Percentiles rank a stretch among this genome's conserved stretches.
Evolutionary conservation across 2,113 vertebrate species (phyloP).

Genomic region (Pseudopipra pipra): DNA sequence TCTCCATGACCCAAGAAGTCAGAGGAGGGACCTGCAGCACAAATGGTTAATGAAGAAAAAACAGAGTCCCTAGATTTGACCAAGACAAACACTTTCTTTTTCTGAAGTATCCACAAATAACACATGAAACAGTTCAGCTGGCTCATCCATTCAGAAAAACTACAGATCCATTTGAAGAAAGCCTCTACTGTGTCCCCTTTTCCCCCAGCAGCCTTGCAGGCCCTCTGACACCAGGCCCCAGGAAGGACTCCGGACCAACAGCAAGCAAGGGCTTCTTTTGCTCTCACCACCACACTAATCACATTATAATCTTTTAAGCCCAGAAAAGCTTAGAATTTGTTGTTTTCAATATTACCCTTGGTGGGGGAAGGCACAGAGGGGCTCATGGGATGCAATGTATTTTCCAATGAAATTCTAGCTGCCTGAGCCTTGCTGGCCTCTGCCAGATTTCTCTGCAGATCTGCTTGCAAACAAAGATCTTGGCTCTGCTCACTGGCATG

Average conservation of each 20-base stretch:
- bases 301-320: slow-evolving; percentile 39
- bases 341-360: background rate
- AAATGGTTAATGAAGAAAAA: background rate
- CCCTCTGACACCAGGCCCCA: background rate
- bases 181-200: background rate
- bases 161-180: background rate
- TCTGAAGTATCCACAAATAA: background rate
- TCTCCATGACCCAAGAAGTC: background rate
- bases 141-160: background rate
- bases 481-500: accelerated
- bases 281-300: background rate
- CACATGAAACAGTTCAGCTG: background rate
- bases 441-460: background rate
- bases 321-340: slow-evolving; percentile 3
- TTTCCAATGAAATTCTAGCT: background rate
- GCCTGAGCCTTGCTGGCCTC: background rate
- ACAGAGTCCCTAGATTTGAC: background rate
- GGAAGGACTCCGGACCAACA: background rate
- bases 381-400: background rate
- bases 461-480: background rate
- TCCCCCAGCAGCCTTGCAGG: background rate
- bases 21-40: background rate
- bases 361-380: background rate
- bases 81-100: background rate
- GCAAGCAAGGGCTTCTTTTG: background rate